Evolutionary conservation across 2,888 invertebrate species (phyloP).

Genomic region (Andrena camellia): DNA sequence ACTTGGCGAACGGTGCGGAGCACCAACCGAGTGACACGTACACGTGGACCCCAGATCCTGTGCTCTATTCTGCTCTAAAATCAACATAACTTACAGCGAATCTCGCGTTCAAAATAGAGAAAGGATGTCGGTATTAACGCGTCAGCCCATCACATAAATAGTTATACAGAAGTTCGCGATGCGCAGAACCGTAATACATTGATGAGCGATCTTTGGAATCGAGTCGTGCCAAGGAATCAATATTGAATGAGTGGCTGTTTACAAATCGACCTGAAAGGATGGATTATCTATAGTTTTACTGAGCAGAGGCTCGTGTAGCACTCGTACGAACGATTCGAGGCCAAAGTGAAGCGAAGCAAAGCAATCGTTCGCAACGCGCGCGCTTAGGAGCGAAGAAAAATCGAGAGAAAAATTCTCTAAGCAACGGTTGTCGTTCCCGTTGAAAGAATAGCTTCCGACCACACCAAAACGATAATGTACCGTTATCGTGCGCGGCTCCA

Average conservation of each 20-base stretch:
- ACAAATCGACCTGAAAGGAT: slow-evolving; percentile 17
- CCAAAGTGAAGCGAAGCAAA: slow-evolving; percentile 47
- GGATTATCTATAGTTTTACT: slow-evolving; percentile 30
- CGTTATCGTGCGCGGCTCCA: slow-evolving; percentile 54
- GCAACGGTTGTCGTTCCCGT: neutral
- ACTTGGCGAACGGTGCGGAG: neutral
- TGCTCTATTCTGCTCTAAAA: neutral
- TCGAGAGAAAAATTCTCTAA: neutral
- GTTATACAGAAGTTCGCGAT: too few species aligned
- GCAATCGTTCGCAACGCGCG: slow-evolving; percentile 30
- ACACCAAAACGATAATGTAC: slow-evolving; percentile 54
- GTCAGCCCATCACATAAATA: too few species aligned
- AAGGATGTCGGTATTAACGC: too few species aligned
- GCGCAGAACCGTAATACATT: neutral
- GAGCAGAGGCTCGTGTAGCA: slow-evolving; percentile 3
- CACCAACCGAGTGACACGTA: slow-evolving; percentile 10
- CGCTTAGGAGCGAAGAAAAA: neutral
- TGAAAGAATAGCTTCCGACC: slow-evolving; percentile 37
- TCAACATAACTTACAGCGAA: neutral
- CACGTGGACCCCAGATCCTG: neutral
- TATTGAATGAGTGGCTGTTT: slow-evolving; percentile 33
- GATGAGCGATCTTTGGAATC: neutral
- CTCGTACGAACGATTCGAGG: slow-evolving; percentile 1
- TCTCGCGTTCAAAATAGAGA: too few species aligned
- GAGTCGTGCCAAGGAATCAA: neutral